phyloP scores from a whole-genome alignment of 2,113 vertebrate species.

The Mormoops blainvillei region DNA sequence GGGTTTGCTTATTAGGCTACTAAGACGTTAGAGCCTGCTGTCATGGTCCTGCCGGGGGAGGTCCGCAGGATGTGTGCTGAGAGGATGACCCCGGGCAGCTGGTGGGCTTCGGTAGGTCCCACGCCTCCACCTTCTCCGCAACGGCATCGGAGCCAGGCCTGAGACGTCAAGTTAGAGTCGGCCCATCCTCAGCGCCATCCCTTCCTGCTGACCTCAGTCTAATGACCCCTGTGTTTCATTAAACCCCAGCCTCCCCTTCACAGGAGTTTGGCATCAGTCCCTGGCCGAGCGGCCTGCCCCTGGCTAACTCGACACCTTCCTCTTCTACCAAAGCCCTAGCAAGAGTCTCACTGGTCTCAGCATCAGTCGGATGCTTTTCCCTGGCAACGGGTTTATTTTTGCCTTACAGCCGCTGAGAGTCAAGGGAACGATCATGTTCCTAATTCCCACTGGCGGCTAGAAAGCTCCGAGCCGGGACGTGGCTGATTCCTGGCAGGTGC shows the following conservation, averaged over 20 bases:
- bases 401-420: not conserved
- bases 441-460: not conserved
- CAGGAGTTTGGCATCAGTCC: not conserved
- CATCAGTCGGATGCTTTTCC: conserved; percentile 15
- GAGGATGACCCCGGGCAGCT: rapidly evolving
- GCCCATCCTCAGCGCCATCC: not conserved
- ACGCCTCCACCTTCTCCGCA: rapidly evolving
- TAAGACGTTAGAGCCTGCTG: not conserved
- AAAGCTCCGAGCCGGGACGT: not conserved
- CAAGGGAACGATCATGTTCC: not conserved
- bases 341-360: not conserved
- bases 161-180: not conserved
- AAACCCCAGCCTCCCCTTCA: not conserved
- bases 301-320: not conserved
- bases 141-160: no score
- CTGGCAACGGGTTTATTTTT: conserved; percentile 54
- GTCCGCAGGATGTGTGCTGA: not conserved
- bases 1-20: not conserved
- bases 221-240: not conserved
- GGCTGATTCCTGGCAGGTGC: not conserved
- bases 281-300: not conserved
- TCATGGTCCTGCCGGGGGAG: not conserved
- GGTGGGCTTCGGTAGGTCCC: not conserved
- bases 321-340: not conserved
- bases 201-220: not conserved